A percentile compares a stretch with the other conserved stretches of the same genome.
These are phyloP conservation scores for Parasteatoda lunata DNA, from an alignment of 2,888 invertebrate genomes.

Conservation along the genomic window DNA sequence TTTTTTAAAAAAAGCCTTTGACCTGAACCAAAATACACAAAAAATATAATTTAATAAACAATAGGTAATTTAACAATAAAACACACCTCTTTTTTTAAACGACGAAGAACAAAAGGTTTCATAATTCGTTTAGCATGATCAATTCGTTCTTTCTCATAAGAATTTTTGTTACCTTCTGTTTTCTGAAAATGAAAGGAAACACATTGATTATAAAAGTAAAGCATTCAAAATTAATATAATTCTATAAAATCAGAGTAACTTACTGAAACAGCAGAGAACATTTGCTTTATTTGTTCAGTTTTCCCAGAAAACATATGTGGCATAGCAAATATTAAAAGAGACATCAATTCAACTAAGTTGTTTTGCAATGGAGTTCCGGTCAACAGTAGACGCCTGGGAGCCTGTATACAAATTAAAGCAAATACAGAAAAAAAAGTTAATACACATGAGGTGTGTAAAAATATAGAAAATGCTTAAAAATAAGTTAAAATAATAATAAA, in stretches of 20 bases:
- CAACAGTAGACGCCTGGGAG: constrained; percentile 87
- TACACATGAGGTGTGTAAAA: background rate
- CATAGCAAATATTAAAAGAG: constrained; percentile 95
- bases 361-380: constrained; percentile 98
- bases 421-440: too few species aligned
- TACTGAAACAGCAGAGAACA: constrained; percentile 79
- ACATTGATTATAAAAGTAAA: background rate
- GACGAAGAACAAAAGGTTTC: constrained; percentile 93
- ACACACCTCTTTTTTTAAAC: constrained; percentile 74
- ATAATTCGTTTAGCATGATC: constrained; percentile 95
- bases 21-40: background rate
- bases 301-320: constrained; percentile 93
- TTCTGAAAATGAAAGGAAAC: constrained; percentile 52
- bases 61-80: background rate
- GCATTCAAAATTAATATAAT: too few species aligned
- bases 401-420: constrained; percentile 76
- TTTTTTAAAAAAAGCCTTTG: too few species aligned
- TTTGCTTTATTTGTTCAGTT: constrained; percentile 87
- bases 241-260: constrained; percentile 16
- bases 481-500: background rate
- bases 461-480: background rate
- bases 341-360: constrained; percentile 95
- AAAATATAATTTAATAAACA: background rate
- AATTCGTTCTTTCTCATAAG: constrained; percentile 93
- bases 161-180: constrained; percentile 75